Evolutionary conservation across 1,140 invertebrate species (phyloP), one percentile per base, ranked within the genome.

Genomic region (Nixonia krombeini): DNA sequence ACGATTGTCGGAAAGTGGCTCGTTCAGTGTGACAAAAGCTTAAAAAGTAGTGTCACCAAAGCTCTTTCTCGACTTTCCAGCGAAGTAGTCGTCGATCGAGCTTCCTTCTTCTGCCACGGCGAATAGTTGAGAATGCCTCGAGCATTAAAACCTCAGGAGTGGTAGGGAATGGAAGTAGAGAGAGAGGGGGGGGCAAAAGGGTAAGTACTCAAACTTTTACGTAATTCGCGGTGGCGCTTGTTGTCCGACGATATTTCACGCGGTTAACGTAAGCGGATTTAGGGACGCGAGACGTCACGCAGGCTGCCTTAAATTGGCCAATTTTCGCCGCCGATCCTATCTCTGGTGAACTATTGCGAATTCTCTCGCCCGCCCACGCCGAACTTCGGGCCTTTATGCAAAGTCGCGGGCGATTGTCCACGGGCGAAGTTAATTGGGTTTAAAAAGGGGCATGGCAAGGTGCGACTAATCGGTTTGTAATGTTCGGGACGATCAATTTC

Each of bases 241-340:
- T 44, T 29, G 17, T 10, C 28, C 37, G 35, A 25, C 66, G 12
- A 69, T 63, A 69, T 69, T 69, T 69, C 55, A 64, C 42, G 50
- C 59, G 66, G 58, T 69, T 69, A 69, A 63, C 53, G 47, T 69
- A 69, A 69, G 66, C 58, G 66, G 66, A 69, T 69, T 59, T 63
- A 56, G 45, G 38, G 37, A 51, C 29, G 50, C 41, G 23, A n/a
- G n/a, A 13, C 47, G 40, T 40, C 55, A 50, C 49, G 31, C 45
- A 55, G 28, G 49, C 13, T 50, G 53, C 59, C 55, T 45, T 63
- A 69, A 69, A 69, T 69, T 64, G 63, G 55, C 58, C 58, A 69
- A 69, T 59, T 69, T 64, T 69, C 66, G 41, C 7, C 46, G 33
- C 10, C 28, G 52, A 47, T 58, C 29, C 49, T 62, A 69, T 63